A percentile compares a stretch with the other conserved stretches of the same genome.
Conservation (phyloP, 1,140 invertebrate species). For the Oncopodura yosiiana region DNA sequence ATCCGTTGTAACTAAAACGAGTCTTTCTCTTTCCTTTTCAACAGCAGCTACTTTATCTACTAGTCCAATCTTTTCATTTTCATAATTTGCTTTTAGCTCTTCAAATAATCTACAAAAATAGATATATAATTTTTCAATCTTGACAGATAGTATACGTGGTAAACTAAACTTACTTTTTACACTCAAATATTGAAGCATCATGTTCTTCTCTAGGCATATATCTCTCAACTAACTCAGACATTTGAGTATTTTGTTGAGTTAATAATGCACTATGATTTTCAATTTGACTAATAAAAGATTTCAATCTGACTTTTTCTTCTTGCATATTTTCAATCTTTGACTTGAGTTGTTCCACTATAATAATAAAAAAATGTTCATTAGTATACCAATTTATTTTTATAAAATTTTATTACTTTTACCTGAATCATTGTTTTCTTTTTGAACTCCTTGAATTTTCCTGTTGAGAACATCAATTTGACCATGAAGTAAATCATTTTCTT, state of each 20-base stretch:
- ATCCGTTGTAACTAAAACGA: conserved; percentile 41
- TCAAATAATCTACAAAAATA: conserved; percentile 46
- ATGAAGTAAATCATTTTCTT: conserved; percentile 40
- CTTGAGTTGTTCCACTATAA: conserved; percentile 5
- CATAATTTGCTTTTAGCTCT: conserved; percentile 52
- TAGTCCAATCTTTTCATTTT: conserved; percentile 46
- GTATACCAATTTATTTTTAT: neutral
- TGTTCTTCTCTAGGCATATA: conserved; percentile 48
- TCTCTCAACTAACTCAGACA: conserved; percentile 45
- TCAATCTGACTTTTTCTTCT: conserved; percentile 49
- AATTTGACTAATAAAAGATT: conserved; percentile 45
- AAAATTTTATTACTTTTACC: conserved; percentile 10
- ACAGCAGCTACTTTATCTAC: conserved; percentile 40
- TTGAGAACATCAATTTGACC: conserved; percentile 45
- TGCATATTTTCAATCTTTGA: conserved; percentile 45
- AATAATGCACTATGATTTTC: conserved; percentile 47
- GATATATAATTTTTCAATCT: conserved; percentile 2
- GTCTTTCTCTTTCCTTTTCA: conserved; percentile 41
- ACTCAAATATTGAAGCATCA: conserved; percentile 50
- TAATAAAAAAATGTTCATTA: neutral
- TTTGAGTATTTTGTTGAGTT: conserved; percentile 44
- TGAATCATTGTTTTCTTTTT: conserved; percentile 38
- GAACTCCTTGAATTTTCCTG: conserved; percentile 51
- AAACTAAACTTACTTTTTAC: conserved; percentile 42
- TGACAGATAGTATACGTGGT: conserved; percentile 4